Conservation (phyloP, 2,888 invertebrate species). For the Sympetrum striolatum region DNA sequence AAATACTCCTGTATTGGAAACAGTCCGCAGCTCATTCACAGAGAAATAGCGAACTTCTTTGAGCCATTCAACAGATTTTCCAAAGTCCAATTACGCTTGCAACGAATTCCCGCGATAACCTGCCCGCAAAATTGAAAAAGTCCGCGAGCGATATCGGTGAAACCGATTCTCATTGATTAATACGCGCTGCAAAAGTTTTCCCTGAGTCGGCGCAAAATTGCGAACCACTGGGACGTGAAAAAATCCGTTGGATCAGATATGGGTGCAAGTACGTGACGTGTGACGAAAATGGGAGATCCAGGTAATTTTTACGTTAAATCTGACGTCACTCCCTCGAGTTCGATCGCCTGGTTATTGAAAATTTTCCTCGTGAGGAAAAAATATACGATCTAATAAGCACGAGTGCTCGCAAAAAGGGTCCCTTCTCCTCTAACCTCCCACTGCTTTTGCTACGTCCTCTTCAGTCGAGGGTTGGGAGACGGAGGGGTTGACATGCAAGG, state of each 20-base stretch:
- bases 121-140: neutral
- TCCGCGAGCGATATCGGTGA: neutral
- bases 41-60: too few species aligned
- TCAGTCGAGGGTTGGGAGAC: neutral
- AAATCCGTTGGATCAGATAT: neutral
- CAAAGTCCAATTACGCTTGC: too few species aligned
- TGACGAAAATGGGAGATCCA: neutral
- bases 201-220: neutral
- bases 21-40: too few species aligned
- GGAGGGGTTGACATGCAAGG: neutral
- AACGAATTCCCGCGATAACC: too few species aligned
- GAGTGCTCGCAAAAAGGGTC: neutral
- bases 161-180: neutral
- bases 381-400: neutral
- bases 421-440: neutral
- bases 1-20: too few species aligned
- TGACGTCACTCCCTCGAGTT: neutral
- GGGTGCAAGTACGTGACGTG: neutral
- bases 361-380: neutral
- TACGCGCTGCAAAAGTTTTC: neutral
- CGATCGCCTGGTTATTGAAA: neutral
- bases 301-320: neutral
- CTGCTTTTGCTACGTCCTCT: neutral
- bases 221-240: neutral
- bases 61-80: too few species aligned